Percentiles rank a stretch among this genome's conserved stretches.
Conservation (phyloP, 2,888 invertebrate genomes). For the Calameuta filiformis region DNA sequence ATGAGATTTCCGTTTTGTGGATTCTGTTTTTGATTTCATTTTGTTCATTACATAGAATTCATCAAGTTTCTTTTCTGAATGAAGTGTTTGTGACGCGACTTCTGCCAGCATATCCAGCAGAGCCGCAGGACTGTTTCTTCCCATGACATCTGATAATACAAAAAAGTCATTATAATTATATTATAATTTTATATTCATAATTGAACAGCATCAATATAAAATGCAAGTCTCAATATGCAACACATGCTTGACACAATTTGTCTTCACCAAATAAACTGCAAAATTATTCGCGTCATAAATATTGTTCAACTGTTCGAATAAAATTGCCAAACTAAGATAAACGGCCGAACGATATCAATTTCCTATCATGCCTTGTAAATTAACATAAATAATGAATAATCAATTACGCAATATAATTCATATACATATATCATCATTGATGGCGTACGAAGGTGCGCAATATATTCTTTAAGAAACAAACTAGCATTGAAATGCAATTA, state of each 20-base stretch:
- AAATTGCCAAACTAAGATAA: background rate
- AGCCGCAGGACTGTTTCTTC: constrained; percentile 59
- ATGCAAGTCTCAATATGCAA: background rate
- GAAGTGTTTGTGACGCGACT: constrained; percentile 69
- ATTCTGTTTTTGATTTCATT: constrained; percentile 25
- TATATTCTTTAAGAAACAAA: background rate
- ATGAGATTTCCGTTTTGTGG: constrained; percentile 40
- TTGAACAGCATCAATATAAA: background rate
- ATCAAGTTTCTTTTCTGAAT: constrained; percentile 54
- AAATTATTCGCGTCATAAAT: background rate
- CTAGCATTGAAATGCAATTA: background rate
- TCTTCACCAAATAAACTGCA: background rate
- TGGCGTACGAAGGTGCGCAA: background rate
- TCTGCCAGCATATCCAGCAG: constrained; percentile 69
- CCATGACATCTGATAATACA: constrained; percentile 47
- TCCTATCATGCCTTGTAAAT: no score
- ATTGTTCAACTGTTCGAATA: background rate
- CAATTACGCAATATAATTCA: background rate
- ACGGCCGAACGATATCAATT: background rate
- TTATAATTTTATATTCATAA: background rate
- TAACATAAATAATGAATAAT: no score
- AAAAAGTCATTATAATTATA: background rate
- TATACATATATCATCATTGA: background rate
- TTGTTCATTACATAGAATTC: constrained; percentile 31
- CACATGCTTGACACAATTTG: background rate